Percentiles rank a stretch among this genome's conserved stretches.
Evolutionary conservation across 2,113 vertebrate genomes (phyloP).

Genomic region (Atrichornis clamosus): DNA sequence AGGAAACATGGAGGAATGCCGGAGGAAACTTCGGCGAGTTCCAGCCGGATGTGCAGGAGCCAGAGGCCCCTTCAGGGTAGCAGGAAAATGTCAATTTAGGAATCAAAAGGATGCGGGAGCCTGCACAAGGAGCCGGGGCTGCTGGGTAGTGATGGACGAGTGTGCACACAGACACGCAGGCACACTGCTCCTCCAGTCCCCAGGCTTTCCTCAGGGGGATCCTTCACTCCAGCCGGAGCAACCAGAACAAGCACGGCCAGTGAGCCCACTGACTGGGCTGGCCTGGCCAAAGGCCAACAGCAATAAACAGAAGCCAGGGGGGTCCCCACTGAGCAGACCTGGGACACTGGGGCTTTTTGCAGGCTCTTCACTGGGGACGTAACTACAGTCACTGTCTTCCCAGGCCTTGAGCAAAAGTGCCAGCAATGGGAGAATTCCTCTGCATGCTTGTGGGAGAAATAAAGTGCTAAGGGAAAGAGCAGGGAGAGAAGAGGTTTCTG

Average conservation of each 20-base stretch:
- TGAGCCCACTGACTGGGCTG: not conserved
- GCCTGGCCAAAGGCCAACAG: not conserved
- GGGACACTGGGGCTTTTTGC: not conserved
- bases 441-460: not conserved
- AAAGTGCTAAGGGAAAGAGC: not conserved
- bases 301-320: not conserved
- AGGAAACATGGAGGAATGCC: not conserved
- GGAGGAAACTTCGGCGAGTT: not conserved
- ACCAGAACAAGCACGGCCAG: not conserved
- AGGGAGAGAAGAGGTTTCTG: not conserved
- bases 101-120: not conserved
- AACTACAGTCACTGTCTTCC: not conserved
- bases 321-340: not conserved
- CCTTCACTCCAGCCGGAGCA: not conserved
- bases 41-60: not conserved
- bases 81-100: not conserved
- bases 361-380: rapidly evolving
- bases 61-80: not conserved
- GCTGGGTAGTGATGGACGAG: rapidly evolving
- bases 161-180: not conserved
- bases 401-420: not conserved
- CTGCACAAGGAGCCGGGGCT: not conserved
- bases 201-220: not conserved
- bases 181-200: not conserved
- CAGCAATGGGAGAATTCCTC: not conserved